phyloP scores from a whole-genome alignment of 2,797 vertebrate species.

The Poeciliopsis gracilis region DNA sequence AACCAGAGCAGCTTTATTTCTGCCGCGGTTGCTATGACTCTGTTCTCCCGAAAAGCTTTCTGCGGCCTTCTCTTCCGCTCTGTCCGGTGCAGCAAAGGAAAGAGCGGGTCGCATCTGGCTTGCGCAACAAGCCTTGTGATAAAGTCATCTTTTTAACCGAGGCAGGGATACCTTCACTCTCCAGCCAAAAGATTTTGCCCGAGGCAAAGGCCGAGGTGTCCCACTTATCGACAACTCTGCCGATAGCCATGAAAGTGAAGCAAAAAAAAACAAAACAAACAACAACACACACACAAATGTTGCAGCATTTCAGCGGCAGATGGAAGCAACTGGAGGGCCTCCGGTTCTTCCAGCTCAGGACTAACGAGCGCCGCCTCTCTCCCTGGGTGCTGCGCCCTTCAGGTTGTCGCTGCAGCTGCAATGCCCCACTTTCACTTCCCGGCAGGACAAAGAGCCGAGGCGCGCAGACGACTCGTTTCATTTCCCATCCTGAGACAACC shows the following conservation, averaged over 20 bases:
- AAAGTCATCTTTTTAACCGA: neutral
- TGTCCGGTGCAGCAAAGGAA: neutral
- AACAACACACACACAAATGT: neutral
- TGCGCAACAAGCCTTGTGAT: neutral
- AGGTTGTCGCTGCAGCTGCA: conserved; percentile 23
- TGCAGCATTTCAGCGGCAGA: conserved; percentile 1
- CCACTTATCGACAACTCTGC: neutral
- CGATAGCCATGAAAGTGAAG: neutral
- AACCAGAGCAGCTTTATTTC: neutral
- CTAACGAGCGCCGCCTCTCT: conserved; percentile 14
- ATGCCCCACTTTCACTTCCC: too few relatives aligned
- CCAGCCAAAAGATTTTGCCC: neutral
- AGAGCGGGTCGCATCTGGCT: neutral
- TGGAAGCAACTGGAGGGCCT: neutral
- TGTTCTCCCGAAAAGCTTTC: neutral
- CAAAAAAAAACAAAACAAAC: neutral
- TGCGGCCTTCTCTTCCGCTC: neutral
- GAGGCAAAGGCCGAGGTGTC: neutral
- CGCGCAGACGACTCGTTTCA: conserved; percentile 18
- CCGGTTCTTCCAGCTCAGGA: conserved; percentile 10
- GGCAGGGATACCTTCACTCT: neutral
- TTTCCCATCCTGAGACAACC: neutral
- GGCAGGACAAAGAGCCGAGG: conserved; percentile 50
- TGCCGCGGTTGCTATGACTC: neutral
- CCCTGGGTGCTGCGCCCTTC: conserved; percentile 10